Conservation (phyloP, 2,888 invertebrate genomes). For the Trachelus troglodyta region DNA sequence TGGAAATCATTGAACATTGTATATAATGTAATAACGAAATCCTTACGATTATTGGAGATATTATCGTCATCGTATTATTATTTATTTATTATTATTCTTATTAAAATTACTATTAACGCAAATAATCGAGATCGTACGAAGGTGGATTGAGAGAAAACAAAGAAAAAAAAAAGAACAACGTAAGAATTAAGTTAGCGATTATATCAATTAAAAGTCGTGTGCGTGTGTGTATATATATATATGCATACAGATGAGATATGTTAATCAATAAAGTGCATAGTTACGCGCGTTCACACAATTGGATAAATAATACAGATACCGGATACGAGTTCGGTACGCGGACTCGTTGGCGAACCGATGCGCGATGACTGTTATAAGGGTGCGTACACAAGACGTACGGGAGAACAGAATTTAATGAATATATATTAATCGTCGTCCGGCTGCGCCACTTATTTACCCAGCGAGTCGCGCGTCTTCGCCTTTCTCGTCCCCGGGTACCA, state of each 20-base stretch:
- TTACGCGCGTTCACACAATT: slow-evolving; percentile 11
- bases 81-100: not conserved
- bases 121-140: slow-evolving; percentile 10
- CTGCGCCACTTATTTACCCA: slow-evolving; percentile 5
- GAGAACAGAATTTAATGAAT: slow-evolving; percentile 7
- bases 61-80: slow-evolving; percentile 6
- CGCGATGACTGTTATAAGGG: slow-evolving; percentile 19
- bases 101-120: not conserved
- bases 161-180: slow-evolving; percentile 27
- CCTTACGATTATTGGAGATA: not conserved
- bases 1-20: slow-evolving; percentile 46
- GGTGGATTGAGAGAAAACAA: slow-evolving; percentile 19
- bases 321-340: not conserved
- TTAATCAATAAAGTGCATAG: not conserved
- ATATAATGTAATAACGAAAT: slow-evolving; percentile 57
- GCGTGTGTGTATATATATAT: slow-evolving; percentile 14
- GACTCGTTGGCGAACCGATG: slow-evolving; percentile 11
- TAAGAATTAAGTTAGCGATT: slow-evolving; percentile 41
- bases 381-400: not conserved
- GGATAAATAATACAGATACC: slow-evolving; percentile 11
- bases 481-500: not conserved
- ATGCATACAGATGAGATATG: slow-evolving; percentile 15
- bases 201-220: slow-evolving; percentile 35
- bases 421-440: slow-evolving; percentile 1
- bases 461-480: slow-evolving; percentile 24